These are phyloP conservation scores for Lytechinus pictus DNA, from an alignment of 35 echinoderm and acorn worm species.

Conservation along the genomic window DNA sequence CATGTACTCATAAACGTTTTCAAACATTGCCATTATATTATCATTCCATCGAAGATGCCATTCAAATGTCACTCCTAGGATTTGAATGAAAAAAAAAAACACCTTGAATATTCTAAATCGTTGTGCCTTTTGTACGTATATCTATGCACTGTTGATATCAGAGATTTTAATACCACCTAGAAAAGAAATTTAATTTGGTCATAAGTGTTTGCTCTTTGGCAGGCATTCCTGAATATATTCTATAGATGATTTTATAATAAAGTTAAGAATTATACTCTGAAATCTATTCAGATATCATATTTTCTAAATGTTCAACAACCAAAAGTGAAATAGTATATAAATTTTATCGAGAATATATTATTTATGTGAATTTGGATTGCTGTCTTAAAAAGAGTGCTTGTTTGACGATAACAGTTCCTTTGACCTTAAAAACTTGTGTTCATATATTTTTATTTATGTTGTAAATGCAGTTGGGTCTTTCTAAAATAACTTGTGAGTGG, in stretches of 20 bases:
- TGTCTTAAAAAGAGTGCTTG: not conserved
- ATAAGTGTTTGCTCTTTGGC: not conserved
- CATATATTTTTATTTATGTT: not conserved
- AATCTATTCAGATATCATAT: not conserved
- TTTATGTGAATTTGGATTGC: not conserved
- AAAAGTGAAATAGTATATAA: conserved; percentile 1
- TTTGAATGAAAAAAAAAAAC: not conserved
- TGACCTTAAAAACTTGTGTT: not conserved
- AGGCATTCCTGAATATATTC: not conserved
- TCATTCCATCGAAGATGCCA: not conserved
- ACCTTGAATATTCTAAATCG: not conserved
- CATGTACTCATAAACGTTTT: not conserved
- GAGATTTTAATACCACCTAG: not conserved
- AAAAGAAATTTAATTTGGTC: not conserved
- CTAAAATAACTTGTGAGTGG: not conserved
- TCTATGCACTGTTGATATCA: not conserved
- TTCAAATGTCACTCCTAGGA: not conserved
- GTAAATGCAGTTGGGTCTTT: not conserved
- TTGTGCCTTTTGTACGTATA: not conserved
- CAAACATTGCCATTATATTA: not conserved
- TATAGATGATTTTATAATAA: not conserved
- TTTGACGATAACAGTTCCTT: not conserved
- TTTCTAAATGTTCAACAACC: not conserved
- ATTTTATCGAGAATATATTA: not conserved
- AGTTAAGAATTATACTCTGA: not conserved